Conservation (phyloP, 2,797 vertebrate genomes). For the Poeciliopsis presidionis region DNA sequence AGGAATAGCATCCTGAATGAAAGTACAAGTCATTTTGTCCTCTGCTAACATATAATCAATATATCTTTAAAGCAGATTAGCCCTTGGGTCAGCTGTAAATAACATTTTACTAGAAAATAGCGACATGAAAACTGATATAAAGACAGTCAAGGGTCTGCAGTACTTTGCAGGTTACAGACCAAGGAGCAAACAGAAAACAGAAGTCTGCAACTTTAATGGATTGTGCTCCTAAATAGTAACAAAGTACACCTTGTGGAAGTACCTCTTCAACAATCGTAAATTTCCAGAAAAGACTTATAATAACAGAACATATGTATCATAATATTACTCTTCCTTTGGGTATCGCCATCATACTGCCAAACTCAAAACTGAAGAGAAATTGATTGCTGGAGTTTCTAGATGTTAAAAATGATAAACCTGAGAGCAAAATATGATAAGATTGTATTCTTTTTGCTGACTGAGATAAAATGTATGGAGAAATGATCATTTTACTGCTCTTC, state of each 20-base stretch:
- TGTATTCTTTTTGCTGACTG: not conserved
- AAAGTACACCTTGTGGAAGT: constrained; percentile 9
- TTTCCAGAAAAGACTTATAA: not conserved
- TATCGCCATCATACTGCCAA: not conserved
- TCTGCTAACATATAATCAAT: constrained; percentile 23
- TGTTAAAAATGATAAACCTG: constrained; percentile 20
- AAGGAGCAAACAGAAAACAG: constrained; percentile 24
- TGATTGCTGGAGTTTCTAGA: not conserved
- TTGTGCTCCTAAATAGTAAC: constrained; percentile 14
- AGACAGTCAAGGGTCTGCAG: constrained; percentile 28
- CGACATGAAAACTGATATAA: constrained; percentile 21
- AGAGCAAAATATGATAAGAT: not conserved
- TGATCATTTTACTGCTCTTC: not conserved
- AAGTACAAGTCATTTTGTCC: constrained; percentile 16
- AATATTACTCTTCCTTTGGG: not conserved
- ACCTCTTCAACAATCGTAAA: constrained; percentile 13
- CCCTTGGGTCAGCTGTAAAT: constrained; percentile 31
- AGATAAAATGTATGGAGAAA: not conserved
- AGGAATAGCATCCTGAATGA: constrained; percentile 29
- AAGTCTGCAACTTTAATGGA: constrained; percentile 28
- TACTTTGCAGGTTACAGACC: constrained; percentile 18
- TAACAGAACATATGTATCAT: constrained; percentile 28
- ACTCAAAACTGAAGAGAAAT: constrained; percentile 3
- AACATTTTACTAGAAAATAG: constrained; percentile 35
- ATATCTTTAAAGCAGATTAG: constrained; percentile 29